Evolutionary conservation across 2,797 vertebrate species (phyloP).

Genomic region (Remorina albescens): DNA sequence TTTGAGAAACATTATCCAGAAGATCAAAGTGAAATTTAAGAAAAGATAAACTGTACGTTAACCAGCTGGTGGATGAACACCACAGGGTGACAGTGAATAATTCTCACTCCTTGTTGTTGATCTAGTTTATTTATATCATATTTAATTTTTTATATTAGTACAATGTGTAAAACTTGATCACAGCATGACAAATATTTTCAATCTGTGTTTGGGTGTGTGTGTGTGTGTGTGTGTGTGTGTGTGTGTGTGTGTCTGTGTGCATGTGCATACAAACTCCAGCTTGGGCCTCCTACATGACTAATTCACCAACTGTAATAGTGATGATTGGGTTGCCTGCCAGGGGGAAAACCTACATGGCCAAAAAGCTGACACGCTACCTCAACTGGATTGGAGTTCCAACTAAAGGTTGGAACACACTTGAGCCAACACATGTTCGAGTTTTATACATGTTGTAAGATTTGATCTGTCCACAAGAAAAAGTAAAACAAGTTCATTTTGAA

Average conservation of each 20-base stretch:
- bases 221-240: conserved; percentile 9
- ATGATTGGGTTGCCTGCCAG: conserved; percentile 97
- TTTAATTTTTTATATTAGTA: too few relatives aligned
- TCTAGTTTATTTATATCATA: too few relatives aligned
- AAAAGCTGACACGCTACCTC: conserved; percentile 98
- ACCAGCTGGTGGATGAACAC: conserved; percentile 14
- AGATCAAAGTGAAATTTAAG: neutral
- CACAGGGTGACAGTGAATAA: conserved; percentile 40
- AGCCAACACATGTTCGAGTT: neutral
- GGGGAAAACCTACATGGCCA: conserved; percentile 98
- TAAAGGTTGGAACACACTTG: conserved; percentile 88
- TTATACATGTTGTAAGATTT: neutral
- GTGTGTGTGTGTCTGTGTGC: neutral
- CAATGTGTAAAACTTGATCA: neutral
- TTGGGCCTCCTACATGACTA: conserved; percentile 99
- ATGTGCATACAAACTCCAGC: conserved; percentile 67
- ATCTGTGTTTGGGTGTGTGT: conserved; percentile 1
- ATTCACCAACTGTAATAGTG: conserved; percentile 95
- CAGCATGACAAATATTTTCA: neutral
- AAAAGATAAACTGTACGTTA: conserved; percentile 39
- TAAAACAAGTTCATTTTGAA: neutral
- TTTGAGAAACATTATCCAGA: conserved; percentile 58
- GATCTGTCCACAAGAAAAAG: neutral
- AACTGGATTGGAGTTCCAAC: conserved; percentile 99
- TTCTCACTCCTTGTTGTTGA: conserved; percentile 14